Evolutionary conservation across 2,113 vertebrate species (phyloP), one percentile per base, ranked within the genome.

Genomic region (Mustela nigripes): DNA sequence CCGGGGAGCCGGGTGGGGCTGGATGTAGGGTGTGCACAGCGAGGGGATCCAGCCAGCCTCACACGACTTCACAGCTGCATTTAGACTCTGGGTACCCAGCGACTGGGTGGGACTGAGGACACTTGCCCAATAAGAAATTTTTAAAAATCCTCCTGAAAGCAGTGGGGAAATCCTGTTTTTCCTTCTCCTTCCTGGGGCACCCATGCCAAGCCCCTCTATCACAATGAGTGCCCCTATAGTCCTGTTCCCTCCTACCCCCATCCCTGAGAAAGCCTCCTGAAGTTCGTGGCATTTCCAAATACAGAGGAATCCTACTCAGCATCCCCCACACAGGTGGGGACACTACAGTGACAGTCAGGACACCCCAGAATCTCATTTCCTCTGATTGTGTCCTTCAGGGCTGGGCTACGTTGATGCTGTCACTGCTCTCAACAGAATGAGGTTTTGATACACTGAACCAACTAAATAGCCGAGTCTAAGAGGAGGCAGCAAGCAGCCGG

Each of bases 1-100:
- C 71, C 53, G 74, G 79, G 91, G 67, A 65, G 84, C 36, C 0
- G 33, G 28, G 56, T 33, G 33, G 5, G 60, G n/a, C 18, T 31
- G 48, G 42, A 4, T 4, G 65, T 48, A 26, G 0, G 42, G 7
- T 2, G 42, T 4, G 10, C 0, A 5, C 28, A 6, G 63, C 5
- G 2, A 15, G 16, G 91, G 74, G 91, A 50, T 12, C 36, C 1
- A 9, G 76, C 63, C n/a, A 19, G 9, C 53, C 31, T n/a, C 78
- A 2, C 7, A 0, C 4, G 78, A 45, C n/a, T 4, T 45, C 65
- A 42, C n/a, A 12, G 45, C 6, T 14, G 71, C 42, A 12, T 42
- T 9, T 5, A 16, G 65, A 79, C 16, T 31, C 42, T 0, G 2
- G 45, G 79, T 26, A 22, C 26, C 74, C 14, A 5, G 74, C 0